These are phyloP conservation scores for Adoxophyes honmai DNA, from an alignment of 1,140 invertebrate species.

Conservation along the genomic window DNA sequence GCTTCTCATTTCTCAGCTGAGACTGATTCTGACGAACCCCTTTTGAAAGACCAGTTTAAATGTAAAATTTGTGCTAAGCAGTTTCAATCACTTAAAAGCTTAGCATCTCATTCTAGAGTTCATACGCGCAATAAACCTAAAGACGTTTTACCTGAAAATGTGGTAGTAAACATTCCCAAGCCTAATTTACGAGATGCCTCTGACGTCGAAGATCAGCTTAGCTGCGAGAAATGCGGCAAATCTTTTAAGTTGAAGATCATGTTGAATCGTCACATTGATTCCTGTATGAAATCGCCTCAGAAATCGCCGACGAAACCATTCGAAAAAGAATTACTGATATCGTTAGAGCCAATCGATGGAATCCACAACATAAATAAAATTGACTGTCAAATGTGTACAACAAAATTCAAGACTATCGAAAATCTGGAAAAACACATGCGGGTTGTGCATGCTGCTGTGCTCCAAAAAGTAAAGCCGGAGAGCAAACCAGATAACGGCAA, in stretches of 20 bases:
- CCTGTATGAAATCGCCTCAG: constrained; percentile 29
- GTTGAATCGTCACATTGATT: constrained; percentile 47
- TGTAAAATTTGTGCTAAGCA: constrained; percentile 55
- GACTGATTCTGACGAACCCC: constrained; percentile 59
- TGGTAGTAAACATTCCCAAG: constrained; percentile 27
- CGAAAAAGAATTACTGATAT: constrained; percentile 44
- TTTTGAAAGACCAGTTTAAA: constrained; percentile 35
- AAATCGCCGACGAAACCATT: constrained; percentile 20
- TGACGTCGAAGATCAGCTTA: constrained; percentile 50
- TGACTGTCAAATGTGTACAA: constrained; percentile 48
- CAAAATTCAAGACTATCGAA: constrained; percentile 51
- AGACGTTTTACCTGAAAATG: neutral
- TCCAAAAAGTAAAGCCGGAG: constrained; percentile 24
- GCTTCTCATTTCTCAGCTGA: constrained; percentile 43
- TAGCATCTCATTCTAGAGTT: constrained; percentile 38
- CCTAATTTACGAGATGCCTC: constrained; percentile 30
- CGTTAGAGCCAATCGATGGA: constrained; percentile 51
- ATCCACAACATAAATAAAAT: constrained; percentile 22
- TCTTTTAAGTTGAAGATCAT: constrained; percentile 69
- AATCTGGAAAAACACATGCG: constrained; percentile 60
- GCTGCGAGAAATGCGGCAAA: constrained; percentile 62
- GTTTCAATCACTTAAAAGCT: constrained; percentile 39
- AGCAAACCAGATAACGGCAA: constrained; percentile 19
- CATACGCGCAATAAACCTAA: constrained; percentile 29
- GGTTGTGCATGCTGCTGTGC: constrained; percentile 51